Evolutionary conservation across 2,797 vertebrate genomes (phyloP), one percentile per base, ranked within the genome.

Genomic region (Lophius americanus): DNA sequence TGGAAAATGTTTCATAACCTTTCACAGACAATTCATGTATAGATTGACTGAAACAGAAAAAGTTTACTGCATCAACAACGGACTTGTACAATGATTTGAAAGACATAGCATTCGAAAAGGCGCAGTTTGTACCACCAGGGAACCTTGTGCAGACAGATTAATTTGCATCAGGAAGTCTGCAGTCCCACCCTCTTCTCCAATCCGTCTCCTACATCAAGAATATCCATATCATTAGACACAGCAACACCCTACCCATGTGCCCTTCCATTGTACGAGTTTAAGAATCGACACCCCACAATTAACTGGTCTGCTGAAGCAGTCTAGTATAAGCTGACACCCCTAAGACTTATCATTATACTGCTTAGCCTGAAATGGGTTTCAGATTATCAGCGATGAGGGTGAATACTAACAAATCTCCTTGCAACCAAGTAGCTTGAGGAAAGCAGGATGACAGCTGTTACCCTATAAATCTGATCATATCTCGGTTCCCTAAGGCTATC

Each of bases 251-350:
- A 1, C 23, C 23, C 38, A 46, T 48, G 53, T 4, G 60, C 51
- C 35, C 11, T 49, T 77, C 84, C 74, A 76, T 88, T 88, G 84
- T 89, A 51, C 0, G 64, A 64, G 74, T 52, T 63, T 75, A 84
- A 82, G 84, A 90, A 89, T 84, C 83, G 83, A 74, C 68, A 79
- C 65, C 89, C 85, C 82, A 87, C 81, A 91, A 94, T 93, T 85
- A 92, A 88, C 89, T 87, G 89, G 86, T 90, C 88, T 88, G 82
- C 73, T 91, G 89, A 88, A 93, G 92, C 88, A 85, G 81, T 75
- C 70, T 71, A 65, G 80, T 89, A 88, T 89, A 91, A 92, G 84
- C 85, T 82, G 84, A 90, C 86, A 86, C 79, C 86, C 85, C 85
- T 82, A 82, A 90, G 85, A 89, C 89, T 92, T 82, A 91, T 91